phyloP scores from a whole-genome alignment of 2,888 invertebrate species.

The Fissipunctia ypsillon region DNA sequence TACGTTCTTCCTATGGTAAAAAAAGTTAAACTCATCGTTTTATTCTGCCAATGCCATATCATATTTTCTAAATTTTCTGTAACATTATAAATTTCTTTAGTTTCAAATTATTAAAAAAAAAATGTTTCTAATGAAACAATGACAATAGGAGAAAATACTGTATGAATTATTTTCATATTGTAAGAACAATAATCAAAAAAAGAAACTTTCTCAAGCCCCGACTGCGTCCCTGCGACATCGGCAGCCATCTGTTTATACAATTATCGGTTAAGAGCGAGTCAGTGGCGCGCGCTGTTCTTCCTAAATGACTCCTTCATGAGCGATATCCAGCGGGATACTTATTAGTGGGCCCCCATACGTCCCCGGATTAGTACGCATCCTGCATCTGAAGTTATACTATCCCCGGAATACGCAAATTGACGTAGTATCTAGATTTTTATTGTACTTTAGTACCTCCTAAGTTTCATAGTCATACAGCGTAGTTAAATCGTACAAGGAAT shows the following conservation, averaged over 20 bases:
- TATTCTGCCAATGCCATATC: too few relatives aligned
- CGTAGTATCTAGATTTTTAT: not conserved
- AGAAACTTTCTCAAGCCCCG: slow-evolving; percentile 38
- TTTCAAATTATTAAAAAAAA: too few relatives aligned
- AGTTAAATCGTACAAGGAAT: not conserved
- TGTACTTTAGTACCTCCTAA: not conserved
- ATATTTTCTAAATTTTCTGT: too few relatives aligned
- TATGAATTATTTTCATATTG: too few relatives aligned
- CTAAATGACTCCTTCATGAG: slow-evolving; percentile 90
- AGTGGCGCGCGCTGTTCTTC: slow-evolving; percentile 89
- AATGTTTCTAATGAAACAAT: too few relatives aligned
- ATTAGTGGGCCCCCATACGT: slow-evolving; percentile 81
- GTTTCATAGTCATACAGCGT: not conserved
- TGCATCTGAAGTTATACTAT: slow-evolving; percentile 67
- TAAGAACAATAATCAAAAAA: not conserved
- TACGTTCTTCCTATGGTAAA: too few relatives aligned
- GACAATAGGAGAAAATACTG: too few relatives aligned
- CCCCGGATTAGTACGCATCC: slow-evolving; percentile 81
- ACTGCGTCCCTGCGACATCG: slow-evolving; percentile 78
- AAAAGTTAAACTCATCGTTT: too few relatives aligned
- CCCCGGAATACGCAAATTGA: slow-evolving; percentile 15
- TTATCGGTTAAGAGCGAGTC: slow-evolving; percentile 88
- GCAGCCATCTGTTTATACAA: slow-evolving; percentile 90
- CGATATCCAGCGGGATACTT: slow-evolving; percentile 85
- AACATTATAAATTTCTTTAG: too few relatives aligned